Evolutionary conservation across 2,797 vertebrate species (phyloP).

Genomic region (Macropus fuliginosus): DNA sequence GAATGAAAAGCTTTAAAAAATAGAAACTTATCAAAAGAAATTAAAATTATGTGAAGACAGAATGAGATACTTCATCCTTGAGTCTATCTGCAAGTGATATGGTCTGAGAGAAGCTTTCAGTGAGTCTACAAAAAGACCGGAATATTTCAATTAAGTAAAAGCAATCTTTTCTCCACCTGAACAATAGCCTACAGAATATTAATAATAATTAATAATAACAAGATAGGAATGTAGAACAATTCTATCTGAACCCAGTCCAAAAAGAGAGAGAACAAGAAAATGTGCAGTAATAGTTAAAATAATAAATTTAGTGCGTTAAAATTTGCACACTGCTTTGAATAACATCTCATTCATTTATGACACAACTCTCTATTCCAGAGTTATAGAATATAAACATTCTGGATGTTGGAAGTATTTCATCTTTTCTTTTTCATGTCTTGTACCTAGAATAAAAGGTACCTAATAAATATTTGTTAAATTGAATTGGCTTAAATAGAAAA

Average conservation of each 20-base stretch:
- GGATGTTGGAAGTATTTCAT: background rate
- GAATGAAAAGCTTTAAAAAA: background rate
- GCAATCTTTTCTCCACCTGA: background rate
- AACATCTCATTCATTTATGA: background rate
- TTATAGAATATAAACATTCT: background rate
- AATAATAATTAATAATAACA: background rate
- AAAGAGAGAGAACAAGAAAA: background rate
- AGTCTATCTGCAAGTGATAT: background rate
- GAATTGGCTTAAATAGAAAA: constrained; percentile 19
- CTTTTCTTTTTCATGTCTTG: background rate
- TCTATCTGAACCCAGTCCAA: background rate
- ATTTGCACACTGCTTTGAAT: background rate
- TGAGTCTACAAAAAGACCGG: background rate
- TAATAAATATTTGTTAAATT: background rate
- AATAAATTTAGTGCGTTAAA: background rate
- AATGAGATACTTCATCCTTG: background rate
- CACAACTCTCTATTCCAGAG: background rate
- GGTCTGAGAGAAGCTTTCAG: background rate
- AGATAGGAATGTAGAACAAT: background rate
- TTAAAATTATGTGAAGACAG: background rate
- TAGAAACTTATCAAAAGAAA: background rate
- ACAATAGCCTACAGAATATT: background rate
- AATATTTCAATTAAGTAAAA: background rate
- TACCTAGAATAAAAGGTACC: background rate
- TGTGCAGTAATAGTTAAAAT: background rate